Conservation (phyloP, 1,140 invertebrate species). For the Plutomurus gul region DNA sequence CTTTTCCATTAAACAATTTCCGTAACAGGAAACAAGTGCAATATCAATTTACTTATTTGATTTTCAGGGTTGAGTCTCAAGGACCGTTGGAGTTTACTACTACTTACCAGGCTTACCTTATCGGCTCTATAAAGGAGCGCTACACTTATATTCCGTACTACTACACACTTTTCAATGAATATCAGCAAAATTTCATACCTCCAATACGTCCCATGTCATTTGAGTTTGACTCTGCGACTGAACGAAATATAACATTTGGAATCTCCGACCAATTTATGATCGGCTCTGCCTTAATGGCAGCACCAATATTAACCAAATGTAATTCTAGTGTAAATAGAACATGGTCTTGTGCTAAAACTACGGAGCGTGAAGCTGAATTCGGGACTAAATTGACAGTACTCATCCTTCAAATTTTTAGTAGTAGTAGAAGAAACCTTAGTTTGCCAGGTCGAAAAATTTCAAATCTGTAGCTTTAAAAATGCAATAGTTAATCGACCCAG, state of each 20-base stretch:
- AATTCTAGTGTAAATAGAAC: background rate
- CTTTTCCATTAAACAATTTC: background rate
- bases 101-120: constrained; percentile 30
- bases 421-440: too few relatives aligned
- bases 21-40: too few relatives aligned
- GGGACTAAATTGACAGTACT: too few relatives aligned
- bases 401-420: too few relatives aligned
- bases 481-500: too few relatives aligned
- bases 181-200: background rate
- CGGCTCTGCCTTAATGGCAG: constrained; percentile 38
- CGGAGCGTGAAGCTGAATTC: too few relatives aligned
- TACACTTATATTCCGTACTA: constrained; percentile 43
- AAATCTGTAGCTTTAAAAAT: too few relatives aligned
- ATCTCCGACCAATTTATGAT: constrained; percentile 47
- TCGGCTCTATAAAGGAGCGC: background rate
- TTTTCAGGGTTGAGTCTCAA: background rate
- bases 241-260: background rate
- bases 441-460: too few relatives aligned
- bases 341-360: too few relatives aligned
- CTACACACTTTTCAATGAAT: constrained; percentile 33
- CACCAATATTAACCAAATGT: constrained; percentile 41
- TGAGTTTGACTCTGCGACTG: constrained; percentile 11
- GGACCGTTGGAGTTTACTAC: constrained; percentile 34
- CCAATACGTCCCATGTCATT: constrained; percentile 35
- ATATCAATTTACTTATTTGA: background rate